Evolutionary conservation across 1,140 invertebrate species (phyloP), one percentile per base, ranked within the genome.

Genomic region (Drosophila varians): DNA sequence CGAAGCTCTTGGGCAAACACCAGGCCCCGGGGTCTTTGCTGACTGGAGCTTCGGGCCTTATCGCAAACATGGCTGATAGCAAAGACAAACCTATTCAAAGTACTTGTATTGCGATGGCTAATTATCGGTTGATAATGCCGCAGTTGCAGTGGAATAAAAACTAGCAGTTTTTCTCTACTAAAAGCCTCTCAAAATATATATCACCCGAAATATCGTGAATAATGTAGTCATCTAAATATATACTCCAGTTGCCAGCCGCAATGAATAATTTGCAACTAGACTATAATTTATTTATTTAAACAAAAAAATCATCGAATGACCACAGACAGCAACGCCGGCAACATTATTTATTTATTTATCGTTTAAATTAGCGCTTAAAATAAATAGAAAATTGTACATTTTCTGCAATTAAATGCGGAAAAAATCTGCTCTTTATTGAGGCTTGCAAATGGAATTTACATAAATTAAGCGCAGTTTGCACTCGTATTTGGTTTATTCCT

Each of bases 331-430:
- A 47, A 23, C 31, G 11, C 26, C 53, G 38, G 19, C 21, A 4
- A 12, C 71, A 53, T 66, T 66, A 74, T 74, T 74, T 74, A 74
- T 74, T 74, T 66, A 66, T 74, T 74, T 65, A 52, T 48, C 51
- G 65, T 74, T 74, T 74, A 74, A 74, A 74, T 74, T 74, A 74
- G 52, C 26, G 47, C 58, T 74, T 74, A 57, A 74, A 31, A 65
- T 40, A 74, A 74, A 74, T 42, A 71, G 47, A 60, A 51, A 58
- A 71, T 45, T 45, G 51, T 55, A 51, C 70, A 49, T 74, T 66
- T 53, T 62, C 45, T 64, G 46, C 69, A 54, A 64, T 73, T 74
- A 64, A 71, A 61, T 19, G 14, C 19, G 18, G 7, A 21, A 26
- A 42, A 61, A 60, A 40, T 21, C 58, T 5, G 60, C 36, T 55